A percentile compares a stretch with the other conserved stretches of the same genome.
These are phyloP conservation scores for Acyrthosiphon pisum DNA, from an alignment of 1,140 invertebrate species.

Conservation along the genomic window DNA sequence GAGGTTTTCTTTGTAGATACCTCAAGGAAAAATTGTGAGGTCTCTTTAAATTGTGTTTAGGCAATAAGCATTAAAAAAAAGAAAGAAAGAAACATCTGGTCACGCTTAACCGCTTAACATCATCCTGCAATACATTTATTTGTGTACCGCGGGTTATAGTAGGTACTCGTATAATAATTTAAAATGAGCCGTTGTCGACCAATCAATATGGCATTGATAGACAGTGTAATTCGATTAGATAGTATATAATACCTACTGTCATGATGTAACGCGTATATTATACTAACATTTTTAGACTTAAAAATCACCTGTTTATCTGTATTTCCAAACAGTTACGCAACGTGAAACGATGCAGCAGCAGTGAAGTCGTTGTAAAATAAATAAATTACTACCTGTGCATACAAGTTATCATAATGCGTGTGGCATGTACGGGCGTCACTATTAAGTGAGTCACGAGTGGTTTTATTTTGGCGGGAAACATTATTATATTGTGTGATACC, in stretches of 20 bases:
- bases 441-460: neutral
- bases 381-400: neutral
- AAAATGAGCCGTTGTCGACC: neutral
- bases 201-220: neutral
- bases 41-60: neutral
- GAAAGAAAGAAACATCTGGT: neutral
- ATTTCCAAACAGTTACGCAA: neutral
- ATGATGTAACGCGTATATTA: neutral
- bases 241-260: neutral
- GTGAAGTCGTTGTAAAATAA: neutral
- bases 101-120: neutral
- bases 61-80: neutral
- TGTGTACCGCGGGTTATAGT: neutral
- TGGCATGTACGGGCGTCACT: neutral
- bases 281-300: neutral
- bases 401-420: neutral
- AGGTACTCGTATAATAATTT: neutral
- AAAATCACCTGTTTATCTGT: neutral
- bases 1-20: neutral
- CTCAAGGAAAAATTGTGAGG: neutral
- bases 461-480: neutral
- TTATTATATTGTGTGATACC: neutral
- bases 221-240: conserved; percentile 16
- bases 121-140: neutral
- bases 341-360: neutral